phyloP scores from a whole-genome alignment of 2,113 vertebrate species.

The Hippocampus mohnikei region DNA sequence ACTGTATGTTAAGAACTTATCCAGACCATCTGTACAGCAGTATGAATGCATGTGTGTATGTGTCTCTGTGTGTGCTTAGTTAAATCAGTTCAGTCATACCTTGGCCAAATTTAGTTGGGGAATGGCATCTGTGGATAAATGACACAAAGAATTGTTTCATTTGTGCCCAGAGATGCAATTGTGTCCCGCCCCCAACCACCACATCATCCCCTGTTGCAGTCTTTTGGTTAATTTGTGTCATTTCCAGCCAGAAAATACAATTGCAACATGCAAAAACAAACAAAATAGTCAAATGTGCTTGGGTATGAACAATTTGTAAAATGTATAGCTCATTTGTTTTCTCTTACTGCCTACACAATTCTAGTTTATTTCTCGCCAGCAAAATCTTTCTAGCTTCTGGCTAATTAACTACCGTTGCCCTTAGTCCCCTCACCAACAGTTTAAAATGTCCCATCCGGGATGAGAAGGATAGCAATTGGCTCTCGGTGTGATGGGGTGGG shows the following conservation, averaged over 20 bases:
- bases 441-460: constrained; percentile 29
- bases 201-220: no score
- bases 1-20: constrained; percentile 36
- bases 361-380: neutral
- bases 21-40: constrained; percentile 32
- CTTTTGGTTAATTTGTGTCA: neutral
- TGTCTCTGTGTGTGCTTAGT: constrained; percentile 8
- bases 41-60: constrained; percentile 43
- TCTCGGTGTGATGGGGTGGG: constrained; percentile 15
- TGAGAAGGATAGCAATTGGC: constrained; percentile 33
- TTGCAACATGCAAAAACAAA: neutral
- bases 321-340: constrained; percentile 22
- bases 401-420: neutral
- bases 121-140: neutral
- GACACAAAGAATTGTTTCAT: neutral
- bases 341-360: constrained; percentile 21
- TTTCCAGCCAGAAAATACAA: neutral
- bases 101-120: neutral
- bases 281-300: neutral
- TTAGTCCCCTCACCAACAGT: constrained; percentile 8
- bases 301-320: constrained; percentile 7
- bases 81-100: neutral
- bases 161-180: no score
- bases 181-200: no score
- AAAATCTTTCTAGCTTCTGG: neutral